Evolutionary conservation across 2,113 vertebrate genomes (phyloP), one percentile per base, ranked within the genome.

Genomic region (Hassar affinis): DNA sequence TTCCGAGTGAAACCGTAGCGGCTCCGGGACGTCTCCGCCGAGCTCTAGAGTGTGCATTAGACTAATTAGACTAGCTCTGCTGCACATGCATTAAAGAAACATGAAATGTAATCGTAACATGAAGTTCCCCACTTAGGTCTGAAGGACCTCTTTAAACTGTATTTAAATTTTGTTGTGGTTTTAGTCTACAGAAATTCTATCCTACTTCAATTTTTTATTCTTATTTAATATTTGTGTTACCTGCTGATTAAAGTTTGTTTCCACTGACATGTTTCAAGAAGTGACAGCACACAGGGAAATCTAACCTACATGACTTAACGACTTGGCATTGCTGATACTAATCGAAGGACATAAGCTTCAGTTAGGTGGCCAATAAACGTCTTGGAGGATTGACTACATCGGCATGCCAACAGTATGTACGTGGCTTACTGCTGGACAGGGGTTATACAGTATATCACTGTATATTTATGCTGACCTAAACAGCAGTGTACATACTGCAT

Each of bases 1-100:
- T 56, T 71, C 33, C n/a, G 11, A 81, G 51, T 27, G 64, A 71
- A 81, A 77, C 45, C 25, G 0, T 54, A 56, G 20, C 9, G n/a
- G 45, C 25, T 35, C 42, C 27, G 18, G 42, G 5, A 25, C 17
- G 18, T 47, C 22, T 47, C 68, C 42, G 45, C 22, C 14, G 42
- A 45, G 22, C 68, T 47, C 12, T 45, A 61, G 15, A 61, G 38
- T 9, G 14, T 25, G 57, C 77, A 45, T 59, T 61, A 45, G 25
- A 79, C 69, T 49, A 49, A n/a, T 47, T 61, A 45, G 35, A 78
- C 9, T 59, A 22, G 80, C 25, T 54, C 47, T 81, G 52, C 30
- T 42, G 25, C 54, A 47, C 35, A 22, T 9, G 38, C 51, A 59
- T 72, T 45, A 59, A 57, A 81, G 20, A n/a, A 71, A 15, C 33